Base-by-base conservation (phyloP, 2,113 vertebrate genomes). In the Notarius lentiginosus region DNA sequence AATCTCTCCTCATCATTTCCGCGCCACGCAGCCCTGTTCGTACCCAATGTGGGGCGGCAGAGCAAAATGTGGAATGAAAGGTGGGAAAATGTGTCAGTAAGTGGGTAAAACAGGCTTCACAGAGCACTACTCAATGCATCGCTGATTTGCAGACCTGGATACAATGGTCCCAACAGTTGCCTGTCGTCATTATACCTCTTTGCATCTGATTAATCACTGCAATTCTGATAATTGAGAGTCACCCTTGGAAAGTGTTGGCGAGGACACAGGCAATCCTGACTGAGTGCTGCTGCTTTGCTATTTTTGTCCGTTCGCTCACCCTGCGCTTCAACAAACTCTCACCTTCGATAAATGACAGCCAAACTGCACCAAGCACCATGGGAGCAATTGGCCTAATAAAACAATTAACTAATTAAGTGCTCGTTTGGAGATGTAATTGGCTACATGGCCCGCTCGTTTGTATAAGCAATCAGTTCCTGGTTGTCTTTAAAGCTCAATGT, bases 371-470 rank as follows among this genome's bases (percentile, higher is more conserved):
- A 82, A 66, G 90, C 84, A 90, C 92, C 93, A 88, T 87, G 92
- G 94, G 92, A 93, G 92, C 91, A 87, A 92, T 93, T 82, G 91
- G 87, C 80, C 68, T 94, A 94, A 94, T 92, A 92, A 92, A 92
- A 92, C 94, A 95, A 95, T 95, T 95, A 95, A 94, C 94, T 93
- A 92, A 95, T 96, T 94, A 95, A 93, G 92, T 86, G 89, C 93
- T 95, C 58, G 75, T 95, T 95, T 94, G 90, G 89, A 89, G 88
- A 87, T 73, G 84, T 94, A 95, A 95, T 88, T 91, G 93, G 93
- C 86, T 93, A 94, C 95, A 94, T n/a, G 89, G 93, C 93, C 80
- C 89, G 89, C 92, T 94, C 92, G 91, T 93, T 94, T 94, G 90
- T 92, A 91, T 91, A 92, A 92, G 94, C 93, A 93, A 94, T 93